phyloP scores from a whole-genome alignment of 2,888 invertebrate genomes.

The Scrobipalpa atriplicella region DNA sequence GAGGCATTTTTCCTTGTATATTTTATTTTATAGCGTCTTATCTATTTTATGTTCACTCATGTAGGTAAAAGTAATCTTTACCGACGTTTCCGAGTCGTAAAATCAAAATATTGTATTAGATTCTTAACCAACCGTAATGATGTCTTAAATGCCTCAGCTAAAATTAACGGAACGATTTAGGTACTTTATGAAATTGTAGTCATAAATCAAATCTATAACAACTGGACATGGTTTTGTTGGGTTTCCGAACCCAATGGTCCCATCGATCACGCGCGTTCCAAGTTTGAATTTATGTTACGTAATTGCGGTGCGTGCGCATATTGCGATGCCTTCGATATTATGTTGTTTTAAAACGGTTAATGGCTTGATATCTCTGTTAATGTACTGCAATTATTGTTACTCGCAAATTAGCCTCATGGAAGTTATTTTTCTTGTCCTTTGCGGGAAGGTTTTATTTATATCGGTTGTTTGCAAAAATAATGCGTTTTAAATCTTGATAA shows the following conservation, averaged over 20 bases:
- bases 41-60: slow-evolving; percentile 60
- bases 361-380: slow-evolving; percentile 66
- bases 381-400: slow-evolving; percentile 41
- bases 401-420: slow-evolving; percentile 21
- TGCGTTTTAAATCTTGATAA: not conserved
- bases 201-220: slow-evolving; percentile 66
- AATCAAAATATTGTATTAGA: slow-evolving; percentile 36
- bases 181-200: slow-evolving; percentile 43
- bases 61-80: slow-evolving; percentile 50
- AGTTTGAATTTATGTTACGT: slow-evolving; percentile 75
- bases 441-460: slow-evolving; percentile 8
- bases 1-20: slow-evolving; percentile 41
- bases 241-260: slow-evolving; percentile 57
- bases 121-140: slow-evolving; percentile 49
- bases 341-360: slow-evolving; percentile 61
- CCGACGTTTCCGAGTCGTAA: slow-evolving; percentile 40
- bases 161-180: slow-evolving; percentile 53
- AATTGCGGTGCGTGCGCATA: slow-evolving; percentile 68
- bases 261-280: slow-evolving; percentile 72
- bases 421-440: slow-evolving; percentile 13
- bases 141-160: slow-evolving; percentile 45
- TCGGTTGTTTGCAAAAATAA: not conserved
- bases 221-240: slow-evolving; percentile 64
- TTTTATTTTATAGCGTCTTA: slow-evolving; percentile 49
- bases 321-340: slow-evolving; percentile 54